Evolutionary conservation across 2,113 vertebrate species (phyloP), one percentile per base, ranked within the genome.

Genomic region (Plecotus auritus): DNA sequence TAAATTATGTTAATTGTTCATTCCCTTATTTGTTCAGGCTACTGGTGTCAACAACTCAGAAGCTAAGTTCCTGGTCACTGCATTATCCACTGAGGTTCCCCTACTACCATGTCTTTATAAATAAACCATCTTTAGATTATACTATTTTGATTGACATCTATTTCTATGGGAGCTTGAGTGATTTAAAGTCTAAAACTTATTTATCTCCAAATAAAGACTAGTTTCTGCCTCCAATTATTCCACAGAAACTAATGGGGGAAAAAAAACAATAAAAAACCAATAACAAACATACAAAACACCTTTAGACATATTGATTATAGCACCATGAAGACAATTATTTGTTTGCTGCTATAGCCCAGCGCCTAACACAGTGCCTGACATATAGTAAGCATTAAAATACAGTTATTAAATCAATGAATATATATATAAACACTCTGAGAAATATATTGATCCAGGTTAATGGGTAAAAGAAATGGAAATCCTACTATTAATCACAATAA

Each of bases 391-490:
- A 93, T 30, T 82, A 69, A 92, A 81, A 90, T 40, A 69, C 28
- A 86, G 42, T 40, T 86, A 30, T 82, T 47, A 90, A 83, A 86
- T 82, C 69, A 95, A 45, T 76, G 20, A 90, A 78, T 59, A 92
- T 32, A 92, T 32, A 76, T 14, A 82, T 61, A 74, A 66, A 64
- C 17, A 73, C 30, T 70, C 30, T 28, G 37, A 59, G 37, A 88
- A 92, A 1, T 81, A 2, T 40, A 74, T 8, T 66, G 56, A 92
- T 40, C 47, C 66, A 80, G n/a, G 26, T 32, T 37, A 80, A 45
- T 84, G 91, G 47, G 20, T 73, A 80, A 93, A 93, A 70, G 18
- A 88, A 72, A 66, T 5, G 54, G 69, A 93, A 94, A 96, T 42
- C 3, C 42, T 64, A 28, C 26, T 23, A 56, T 72, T 91, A 70